Percentiles rank a stretch among this genome's conserved stretches.
phyloP scores from a whole-genome alignment of 2,888 invertebrate species.

The Melieria picta region DNA sequence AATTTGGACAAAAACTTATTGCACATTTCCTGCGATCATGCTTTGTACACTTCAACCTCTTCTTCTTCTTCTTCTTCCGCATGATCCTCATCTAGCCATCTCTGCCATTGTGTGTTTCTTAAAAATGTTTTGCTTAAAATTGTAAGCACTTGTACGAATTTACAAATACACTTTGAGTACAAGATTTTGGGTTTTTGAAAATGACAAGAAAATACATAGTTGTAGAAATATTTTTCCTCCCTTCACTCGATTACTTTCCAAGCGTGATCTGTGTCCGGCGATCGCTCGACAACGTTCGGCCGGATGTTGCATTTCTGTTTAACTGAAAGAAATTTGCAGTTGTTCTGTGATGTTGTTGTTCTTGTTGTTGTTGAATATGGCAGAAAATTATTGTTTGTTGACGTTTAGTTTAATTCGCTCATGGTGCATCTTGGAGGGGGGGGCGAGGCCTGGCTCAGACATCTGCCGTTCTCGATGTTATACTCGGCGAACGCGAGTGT shows the following conservation, averaged over 20 bases:
- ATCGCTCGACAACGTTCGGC: no score
- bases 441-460: slow-evolving; percentile 84
- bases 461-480: slow-evolving; percentile 84
- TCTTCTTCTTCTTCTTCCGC: no score
- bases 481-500: slow-evolving; percentile 85
- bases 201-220: no score
- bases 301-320: slow-evolving; percentile 8
- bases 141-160: not conserved
- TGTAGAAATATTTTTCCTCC: not conserved
- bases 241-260: slow-evolving; percentile 6
- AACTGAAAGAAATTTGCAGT: slow-evolving; percentile 28
- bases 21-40: slow-evolving; percentile 8
- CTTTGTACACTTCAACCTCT: slow-evolving; percentile 11
- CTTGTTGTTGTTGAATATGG: slow-evolving; percentile 26
- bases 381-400: slow-evolving; percentile 32
- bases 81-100: no score
- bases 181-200: not conserved
- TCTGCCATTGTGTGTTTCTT: no score
- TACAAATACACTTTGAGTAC: not conserved
- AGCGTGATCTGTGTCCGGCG: not conserved
- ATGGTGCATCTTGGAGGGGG: slow-evolving; percentile 72
- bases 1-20: no score
- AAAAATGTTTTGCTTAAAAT: slow-evolving; percentile 1
- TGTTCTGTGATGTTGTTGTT: slow-evolving; percentile 42
- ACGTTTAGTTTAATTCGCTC: slow-evolving; percentile 15